These are phyloP conservation scores for Sphyrna mokarran DNA, from an alignment of 2,113 vertebrate genomes.

Conservation along the genomic window DNA sequence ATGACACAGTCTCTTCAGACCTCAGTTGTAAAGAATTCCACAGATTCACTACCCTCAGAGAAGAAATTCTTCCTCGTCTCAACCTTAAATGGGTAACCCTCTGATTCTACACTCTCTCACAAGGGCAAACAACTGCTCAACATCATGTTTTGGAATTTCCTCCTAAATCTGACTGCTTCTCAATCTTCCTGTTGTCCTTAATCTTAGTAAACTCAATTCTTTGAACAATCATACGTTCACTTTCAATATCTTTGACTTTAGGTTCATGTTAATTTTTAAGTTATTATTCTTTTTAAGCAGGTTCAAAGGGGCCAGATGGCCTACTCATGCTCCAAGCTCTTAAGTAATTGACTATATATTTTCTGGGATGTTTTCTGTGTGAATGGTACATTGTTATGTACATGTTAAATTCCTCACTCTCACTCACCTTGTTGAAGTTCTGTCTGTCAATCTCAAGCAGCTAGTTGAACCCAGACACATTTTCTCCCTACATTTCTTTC, in stretches of 20 bases:
- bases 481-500: not conserved
- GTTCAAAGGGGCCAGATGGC: too few relatives aligned
- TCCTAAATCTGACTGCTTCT: not conserved
- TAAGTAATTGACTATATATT: not conserved
- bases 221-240: not conserved
- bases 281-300: not conserved
- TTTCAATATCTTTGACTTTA: not conserved
- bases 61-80: too few relatives aligned
- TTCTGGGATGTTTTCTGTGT: not conserved
- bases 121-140: too few relatives aligned
- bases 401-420: not conserved
- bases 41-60: too few relatives aligned
- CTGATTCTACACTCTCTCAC: too few relatives aligned
- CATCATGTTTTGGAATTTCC: not conserved
- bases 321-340: too few relatives aligned
- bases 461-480: not conserved
- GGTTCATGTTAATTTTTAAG: not conserved
- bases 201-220: not conserved
- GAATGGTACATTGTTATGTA: not conserved
- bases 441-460: not conserved
- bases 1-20: too few relatives aligned
- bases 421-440: not conserved
- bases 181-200: not conserved
- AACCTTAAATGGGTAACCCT: too few relatives aligned
- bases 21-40: too few relatives aligned